Percentiles rank a stretch among this genome's conserved stretches.
Conservation (phyloP, 2,797 vertebrate species). For the Amazonetta brasiliensis region DNA sequence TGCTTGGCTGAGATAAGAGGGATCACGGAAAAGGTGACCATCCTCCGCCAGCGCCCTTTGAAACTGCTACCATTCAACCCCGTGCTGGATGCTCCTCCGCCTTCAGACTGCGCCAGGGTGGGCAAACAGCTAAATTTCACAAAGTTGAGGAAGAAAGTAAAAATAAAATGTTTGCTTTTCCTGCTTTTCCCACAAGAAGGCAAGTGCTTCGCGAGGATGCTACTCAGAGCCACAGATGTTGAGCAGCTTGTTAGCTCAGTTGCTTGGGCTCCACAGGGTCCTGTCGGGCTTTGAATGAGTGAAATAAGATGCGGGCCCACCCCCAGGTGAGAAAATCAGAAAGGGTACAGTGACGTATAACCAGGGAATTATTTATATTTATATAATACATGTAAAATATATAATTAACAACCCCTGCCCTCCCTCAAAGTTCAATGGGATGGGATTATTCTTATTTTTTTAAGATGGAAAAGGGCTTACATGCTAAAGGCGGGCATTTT, state of each 20-base stretch:
- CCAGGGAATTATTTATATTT: not conserved
- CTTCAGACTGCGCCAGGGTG: not conserved
- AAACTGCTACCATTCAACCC: not conserved
- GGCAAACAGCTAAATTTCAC: not conserved
- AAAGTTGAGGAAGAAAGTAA: not conserved
- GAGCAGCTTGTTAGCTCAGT: not conserved
- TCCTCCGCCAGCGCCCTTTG: not conserved
- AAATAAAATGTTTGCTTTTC: not conserved
- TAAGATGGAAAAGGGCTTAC: not conserved
- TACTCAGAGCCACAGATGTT: not conserved
- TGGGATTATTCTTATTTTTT: not conserved
- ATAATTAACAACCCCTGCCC: too few species aligned
- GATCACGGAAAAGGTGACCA: not conserved
- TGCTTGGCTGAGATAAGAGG: conserved; percentile 61
- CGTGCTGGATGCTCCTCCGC: not conserved
- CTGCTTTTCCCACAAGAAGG: not conserved
- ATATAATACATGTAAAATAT: too few species aligned
- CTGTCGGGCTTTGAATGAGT: not conserved
- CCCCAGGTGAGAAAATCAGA: not conserved
- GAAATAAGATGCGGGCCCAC: not conserved
- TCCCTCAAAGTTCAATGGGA: not conserved
- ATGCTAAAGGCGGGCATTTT: not conserved
- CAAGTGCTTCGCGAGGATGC: not conserved
- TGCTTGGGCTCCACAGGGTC: not conserved
- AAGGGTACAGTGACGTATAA: not conserved